These are phyloP conservation scores for Hermetia illucens DNA, from an alignment of 1,140 invertebrate genomes.

Conservation along the genomic window DNA sequence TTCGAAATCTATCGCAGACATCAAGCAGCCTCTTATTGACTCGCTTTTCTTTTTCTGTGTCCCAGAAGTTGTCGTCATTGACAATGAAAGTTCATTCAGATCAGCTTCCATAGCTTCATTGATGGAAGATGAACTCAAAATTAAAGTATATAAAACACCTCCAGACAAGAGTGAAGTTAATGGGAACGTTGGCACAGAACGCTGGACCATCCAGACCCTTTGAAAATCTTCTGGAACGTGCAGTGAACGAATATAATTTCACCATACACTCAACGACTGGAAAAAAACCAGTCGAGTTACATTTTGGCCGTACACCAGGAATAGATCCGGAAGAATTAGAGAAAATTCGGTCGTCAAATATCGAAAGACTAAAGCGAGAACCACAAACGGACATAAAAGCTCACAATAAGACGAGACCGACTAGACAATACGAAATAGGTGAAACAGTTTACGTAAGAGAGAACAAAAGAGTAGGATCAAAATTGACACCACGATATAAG, in stretches of 20 bases:
- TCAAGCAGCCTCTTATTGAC: not conserved
- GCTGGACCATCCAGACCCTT: not conserved
- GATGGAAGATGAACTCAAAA: not conserved
- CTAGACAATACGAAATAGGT: too few species aligned
- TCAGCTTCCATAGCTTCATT: not conserved
- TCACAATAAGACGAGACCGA: too few species aligned
- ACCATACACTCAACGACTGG: too few species aligned
- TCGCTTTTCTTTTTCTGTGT: not conserved
- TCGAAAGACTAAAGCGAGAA: too few species aligned
- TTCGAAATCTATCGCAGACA: not conserved
- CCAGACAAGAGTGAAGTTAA: not conserved
- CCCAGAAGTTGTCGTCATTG: not conserved
- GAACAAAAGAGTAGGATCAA: too few species aligned
- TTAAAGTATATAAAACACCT: not conserved
- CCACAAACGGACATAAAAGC: too few species aligned
- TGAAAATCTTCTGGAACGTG: slow-evolving; percentile 3
- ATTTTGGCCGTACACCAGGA: too few species aligned
- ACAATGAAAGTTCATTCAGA: not conserved
- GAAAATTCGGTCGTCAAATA: too few species aligned
- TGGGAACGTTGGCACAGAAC: not conserved
- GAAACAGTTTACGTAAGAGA: too few species aligned
- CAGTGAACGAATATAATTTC: not conserved
- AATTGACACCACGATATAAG: too few species aligned
- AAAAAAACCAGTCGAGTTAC: too few species aligned
- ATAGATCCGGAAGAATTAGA: too few species aligned